Conservation (phyloP, 2,113 vertebrate species). For the Chinchilla lanigera region DNA sequence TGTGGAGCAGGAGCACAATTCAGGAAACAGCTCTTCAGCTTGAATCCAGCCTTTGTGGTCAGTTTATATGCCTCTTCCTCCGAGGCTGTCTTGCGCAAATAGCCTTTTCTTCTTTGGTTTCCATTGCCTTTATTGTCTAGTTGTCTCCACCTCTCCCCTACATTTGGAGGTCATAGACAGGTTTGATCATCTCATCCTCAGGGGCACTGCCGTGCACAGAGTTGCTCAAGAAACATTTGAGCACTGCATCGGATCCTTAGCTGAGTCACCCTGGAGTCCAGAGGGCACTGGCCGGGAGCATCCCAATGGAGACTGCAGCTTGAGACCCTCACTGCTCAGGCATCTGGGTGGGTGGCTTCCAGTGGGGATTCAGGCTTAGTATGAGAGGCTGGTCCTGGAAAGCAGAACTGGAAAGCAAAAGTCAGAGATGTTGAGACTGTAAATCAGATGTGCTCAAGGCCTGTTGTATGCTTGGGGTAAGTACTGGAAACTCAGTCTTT, state of each 20-base stretch:
- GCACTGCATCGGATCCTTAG: background rate
- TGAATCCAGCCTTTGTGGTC: background rate
- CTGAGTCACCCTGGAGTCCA: background rate
- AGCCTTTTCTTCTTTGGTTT: background rate
- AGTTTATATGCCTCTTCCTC: background rate
- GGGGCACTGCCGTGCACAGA: background rate
- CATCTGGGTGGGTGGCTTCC: too few species aligned
- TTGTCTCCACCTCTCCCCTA: background rate
- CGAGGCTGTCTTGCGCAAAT: background rate
- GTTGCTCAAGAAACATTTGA: slow-evolving; percentile 7
- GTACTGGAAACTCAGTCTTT: background rate
- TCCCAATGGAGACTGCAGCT: background rate
- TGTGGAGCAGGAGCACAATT: background rate
- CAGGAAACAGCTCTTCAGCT: background rate
- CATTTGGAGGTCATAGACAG: background rate
- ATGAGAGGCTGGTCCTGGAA: background rate
- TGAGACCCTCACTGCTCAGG: background rate
- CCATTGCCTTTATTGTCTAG: background rate
- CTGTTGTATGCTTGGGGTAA: background rate
- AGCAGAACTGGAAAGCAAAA: background rate
- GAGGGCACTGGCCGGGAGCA: background rate
- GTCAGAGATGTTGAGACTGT: background rate
- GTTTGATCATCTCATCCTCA: background rate
- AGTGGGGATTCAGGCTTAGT: background rate
- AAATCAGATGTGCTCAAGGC: background rate